Base-by-base conservation (phyloP, 2,888 invertebrate genomes). In the Stenchaetothrips biformis region DNA sequence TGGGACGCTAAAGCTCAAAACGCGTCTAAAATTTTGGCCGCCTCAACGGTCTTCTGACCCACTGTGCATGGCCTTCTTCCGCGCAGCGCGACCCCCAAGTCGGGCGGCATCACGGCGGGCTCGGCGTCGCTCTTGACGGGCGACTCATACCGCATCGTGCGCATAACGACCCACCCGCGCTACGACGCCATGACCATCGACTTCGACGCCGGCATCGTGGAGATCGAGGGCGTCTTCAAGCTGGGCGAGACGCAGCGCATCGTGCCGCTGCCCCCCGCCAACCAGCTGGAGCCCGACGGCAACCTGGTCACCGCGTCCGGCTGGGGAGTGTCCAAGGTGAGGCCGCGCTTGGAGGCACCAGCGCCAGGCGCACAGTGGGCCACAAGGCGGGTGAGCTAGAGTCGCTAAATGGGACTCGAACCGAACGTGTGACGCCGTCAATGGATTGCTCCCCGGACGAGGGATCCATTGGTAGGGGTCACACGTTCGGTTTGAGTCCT, bases 141-240 rank as follows among this genome's bases (percentile, higher is more conserved):
- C 25, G 67, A 74, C 7, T 11, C 3, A 2, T 74, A 74, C 67
- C 25, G 25, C 21, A 7, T 74, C 25, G 25, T 11, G 21, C 11
- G 21, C 67, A 74, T 74, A 25, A 7, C 21, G 67, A 11, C 21
- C 21, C 67, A 74, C 67, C 67, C 67, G 25, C 25, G 11, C 25
- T 74, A 74, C 67, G 67, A 74, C 67, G 25, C 67, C 67, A 74
- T 74, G 67, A 21, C 25, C 67, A 74, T 74, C 67, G 67, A 74
- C 67, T 74, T 25, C 67, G 67, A 74, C 67, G 67, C 67, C 9
- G 67, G 67, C 67, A 8, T 74, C 67, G 21, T 74, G 21, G 1
- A 74, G 67, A 74, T 74, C 67, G 7, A 74, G 67, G 67, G 67
- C 67, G 67, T 25, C 21, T 74, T 74, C 67, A 25, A 11, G 67